Evolutionary conservation across 2,888 invertebrate genomes (phyloP), one percentile per base, ranked within the genome.

Genomic region (Embidobia sp.): DNA sequence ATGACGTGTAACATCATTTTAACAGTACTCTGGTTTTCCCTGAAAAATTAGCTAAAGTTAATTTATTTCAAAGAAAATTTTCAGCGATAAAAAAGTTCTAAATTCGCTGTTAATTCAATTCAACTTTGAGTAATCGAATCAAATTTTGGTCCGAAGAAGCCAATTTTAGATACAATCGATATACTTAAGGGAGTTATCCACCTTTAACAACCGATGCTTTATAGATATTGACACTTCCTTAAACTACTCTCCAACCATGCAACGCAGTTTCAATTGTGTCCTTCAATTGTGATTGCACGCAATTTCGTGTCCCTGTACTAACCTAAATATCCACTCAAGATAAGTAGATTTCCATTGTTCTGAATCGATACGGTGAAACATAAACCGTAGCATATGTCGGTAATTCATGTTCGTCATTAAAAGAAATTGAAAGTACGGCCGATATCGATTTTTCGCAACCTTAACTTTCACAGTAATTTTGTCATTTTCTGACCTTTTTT

Each of bases 301-400:
- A 42, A 59, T 59, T 51, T 10, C 33, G 42, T 31, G 40, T 48
- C 49, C 48, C 67, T 15, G 27, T 7, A 26, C 55, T 35, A 46
- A 44, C 53, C 63, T 53, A 63, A 63, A 72, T 72, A 48, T 53
- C 72, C 63, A 64, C 72, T 72, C 33, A 42, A 64, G 40, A 48
- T 72, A 64, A 72, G 63, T 72, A 48, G 63, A 72, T 48, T 55
- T 3, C 22, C n/a, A 63, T 72, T 63, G 63, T 72, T 11, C 44
- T 18, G 16, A 64, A 55, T 72, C 55, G 51, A 72, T 72, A 63
- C 40, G 11, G 6, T 44, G 51, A 19, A 55, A 51, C 53, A 42
- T 29, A 70, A 70, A 55, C 29, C 33, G 63, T 40, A 72, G 63
- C 72, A 63, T 70, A 70, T 70, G 70, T 19, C 16, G 15, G 37